These are phyloP conservation scores for Lingula anatina DNA, from an alignment of 2,888 invertebrate species.

Conservation along the genomic window DNA sequence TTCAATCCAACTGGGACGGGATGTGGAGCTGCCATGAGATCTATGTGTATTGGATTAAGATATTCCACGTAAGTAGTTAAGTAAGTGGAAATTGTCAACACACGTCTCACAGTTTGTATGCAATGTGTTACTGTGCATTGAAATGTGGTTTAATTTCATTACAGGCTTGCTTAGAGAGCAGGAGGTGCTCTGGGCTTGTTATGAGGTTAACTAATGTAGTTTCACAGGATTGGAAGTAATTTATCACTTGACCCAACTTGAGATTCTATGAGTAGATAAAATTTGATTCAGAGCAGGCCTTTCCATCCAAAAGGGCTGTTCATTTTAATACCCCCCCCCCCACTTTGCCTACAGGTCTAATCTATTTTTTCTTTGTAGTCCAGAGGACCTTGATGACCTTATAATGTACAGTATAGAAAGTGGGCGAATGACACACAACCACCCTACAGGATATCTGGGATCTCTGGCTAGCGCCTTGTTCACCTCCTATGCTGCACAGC, in stretches of 20 bases:
- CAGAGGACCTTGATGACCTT: slow-evolving; percentile 32
- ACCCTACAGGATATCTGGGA: slow-evolving; percentile 48
- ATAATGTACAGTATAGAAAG: slow-evolving; percentile 43
- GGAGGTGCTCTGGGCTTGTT: too few relatives aligned
- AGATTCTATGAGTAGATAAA: too few relatives aligned
- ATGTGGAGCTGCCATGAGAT: slow-evolving; percentile 49
- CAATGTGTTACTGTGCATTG: too few relatives aligned
- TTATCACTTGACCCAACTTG: too few relatives aligned
- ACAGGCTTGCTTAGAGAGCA: too few relatives aligned
- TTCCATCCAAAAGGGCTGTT: too few relatives aligned
- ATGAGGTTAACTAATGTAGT: too few relatives aligned
- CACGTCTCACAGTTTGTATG: background rate
- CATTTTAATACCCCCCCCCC: too few relatives aligned
- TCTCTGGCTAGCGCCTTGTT: slow-evolving; percentile 43
- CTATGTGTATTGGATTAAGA: slow-evolving; percentile 49
- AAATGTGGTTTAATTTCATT: too few relatives aligned
- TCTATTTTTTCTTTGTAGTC: slow-evolving; percentile 14
- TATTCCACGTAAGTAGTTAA: slow-evolving; percentile 27
- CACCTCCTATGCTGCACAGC: slow-evolving; percentile 38
- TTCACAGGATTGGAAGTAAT: too few relatives aligned
- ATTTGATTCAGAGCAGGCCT: too few relatives aligned
- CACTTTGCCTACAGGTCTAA: too few relatives aligned
- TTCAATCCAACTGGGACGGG: slow-evolving; percentile 31
- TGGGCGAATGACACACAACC: slow-evolving; percentile 49
- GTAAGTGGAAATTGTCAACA: background rate